phyloP scores from a whole-genome alignment of 2,113 vertebrate species.

The Bujurquina vittata region DNA sequence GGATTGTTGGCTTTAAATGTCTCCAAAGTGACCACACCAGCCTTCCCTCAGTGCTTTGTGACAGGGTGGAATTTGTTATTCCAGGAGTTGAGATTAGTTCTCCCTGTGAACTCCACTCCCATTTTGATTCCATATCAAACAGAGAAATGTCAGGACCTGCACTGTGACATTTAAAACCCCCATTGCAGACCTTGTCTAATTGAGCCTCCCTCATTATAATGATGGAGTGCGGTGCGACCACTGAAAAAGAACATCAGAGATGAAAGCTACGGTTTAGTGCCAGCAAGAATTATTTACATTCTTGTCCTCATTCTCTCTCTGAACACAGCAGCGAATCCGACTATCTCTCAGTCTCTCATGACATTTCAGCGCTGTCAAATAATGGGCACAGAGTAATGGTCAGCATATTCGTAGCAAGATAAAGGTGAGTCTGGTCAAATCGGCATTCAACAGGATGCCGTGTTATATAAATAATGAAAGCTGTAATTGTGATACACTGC shows the following conservation, averaged over 20 bases:
- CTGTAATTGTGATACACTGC: constrained; percentile 44
- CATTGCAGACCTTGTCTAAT: constrained; percentile 79
- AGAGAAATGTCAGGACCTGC: constrained; percentile 81
- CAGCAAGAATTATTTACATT: constrained; percentile 64
- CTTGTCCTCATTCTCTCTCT: background rate
- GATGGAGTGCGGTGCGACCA: constrained; percentile 63
- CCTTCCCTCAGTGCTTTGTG: constrained; percentile 42
- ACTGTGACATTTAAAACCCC: constrained; percentile 78
- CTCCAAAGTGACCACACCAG: constrained; percentile 20
- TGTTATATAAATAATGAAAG: constrained; percentile 51
- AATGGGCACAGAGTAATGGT: constrained; percentile 56
- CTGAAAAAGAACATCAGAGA: constrained; percentile 58
- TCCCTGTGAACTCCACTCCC: constrained; percentile 70
- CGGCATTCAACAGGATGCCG: constrained; percentile 36
- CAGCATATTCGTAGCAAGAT: constrained; percentile 63
- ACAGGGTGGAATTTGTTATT: constrained; percentile 70
- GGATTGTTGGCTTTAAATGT: constrained; percentile 34
- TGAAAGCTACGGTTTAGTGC: constrained; percentile 57
- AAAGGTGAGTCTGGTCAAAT: constrained; percentile 67
- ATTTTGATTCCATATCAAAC: constrained; percentile 79
- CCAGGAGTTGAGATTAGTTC: constrained; percentile 70
- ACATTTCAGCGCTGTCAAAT: constrained; percentile 68
- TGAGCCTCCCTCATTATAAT: constrained; percentile 79
- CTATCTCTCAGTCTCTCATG: constrained; percentile 64
- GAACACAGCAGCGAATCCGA: background rate